These are phyloP conservation scores for Hydraecia micacea DNA, from an alignment of 2,888 invertebrate genomes.

Conservation along the genomic window DNA sequence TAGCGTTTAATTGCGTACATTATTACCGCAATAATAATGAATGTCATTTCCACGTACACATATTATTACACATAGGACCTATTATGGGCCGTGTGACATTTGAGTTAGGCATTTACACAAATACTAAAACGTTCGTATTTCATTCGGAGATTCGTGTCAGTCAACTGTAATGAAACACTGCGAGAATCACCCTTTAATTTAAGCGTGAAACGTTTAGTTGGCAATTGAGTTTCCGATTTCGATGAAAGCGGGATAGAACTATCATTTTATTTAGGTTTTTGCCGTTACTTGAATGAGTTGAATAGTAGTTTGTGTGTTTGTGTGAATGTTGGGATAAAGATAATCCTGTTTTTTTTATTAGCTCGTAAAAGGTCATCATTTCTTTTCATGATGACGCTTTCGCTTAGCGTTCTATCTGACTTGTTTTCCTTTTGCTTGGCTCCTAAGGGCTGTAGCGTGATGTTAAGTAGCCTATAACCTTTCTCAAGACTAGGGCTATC, in stretches of 20 bases:
- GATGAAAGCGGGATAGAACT: background rate
- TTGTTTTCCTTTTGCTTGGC: no score
- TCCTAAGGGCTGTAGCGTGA: no score
- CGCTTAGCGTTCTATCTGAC: no score
- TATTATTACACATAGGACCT: no score
- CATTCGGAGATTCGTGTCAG: background rate
- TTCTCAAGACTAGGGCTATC: no score
- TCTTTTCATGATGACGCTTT: conserved; percentile 33
- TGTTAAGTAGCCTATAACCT: no score
- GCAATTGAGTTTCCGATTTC: conserved; percentile 12
- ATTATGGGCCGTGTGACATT: background rate
- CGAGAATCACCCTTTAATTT: background rate
- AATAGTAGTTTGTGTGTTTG: no score
- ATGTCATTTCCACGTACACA: no score
- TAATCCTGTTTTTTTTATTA: conserved; percentile 28
- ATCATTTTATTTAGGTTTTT: background rate
- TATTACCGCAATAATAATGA: background rate
- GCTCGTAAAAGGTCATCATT: conserved; percentile 41
- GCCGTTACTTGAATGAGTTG: no score
- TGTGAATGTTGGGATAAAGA: background rate
- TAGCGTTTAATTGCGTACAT: background rate
- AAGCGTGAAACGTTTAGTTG: background rate
- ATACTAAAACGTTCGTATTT: background rate
- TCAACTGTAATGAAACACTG: conserved; percentile 10
- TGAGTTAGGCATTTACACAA: background rate